Conservation (phyloP, 2,113 vertebrate species). For the Anas platyrhynchos region DNA sequence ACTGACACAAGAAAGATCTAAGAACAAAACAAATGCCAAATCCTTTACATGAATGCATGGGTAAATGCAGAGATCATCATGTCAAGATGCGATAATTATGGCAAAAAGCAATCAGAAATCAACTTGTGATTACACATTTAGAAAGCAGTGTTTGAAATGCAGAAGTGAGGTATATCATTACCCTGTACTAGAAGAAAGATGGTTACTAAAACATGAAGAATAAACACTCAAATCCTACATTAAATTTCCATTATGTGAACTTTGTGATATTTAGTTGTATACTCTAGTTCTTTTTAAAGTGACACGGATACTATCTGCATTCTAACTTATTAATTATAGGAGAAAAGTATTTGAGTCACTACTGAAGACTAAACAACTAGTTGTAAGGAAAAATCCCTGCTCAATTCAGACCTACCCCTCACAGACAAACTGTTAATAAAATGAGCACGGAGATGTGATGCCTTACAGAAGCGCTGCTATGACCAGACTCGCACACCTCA, state of each 20-base stretch:
- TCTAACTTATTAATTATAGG: neutral
- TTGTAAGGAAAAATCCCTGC: neutral
- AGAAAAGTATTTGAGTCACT: neutral
- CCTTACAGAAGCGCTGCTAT: neutral
- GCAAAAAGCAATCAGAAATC: neutral
- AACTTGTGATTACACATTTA: neutral
- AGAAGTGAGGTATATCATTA: neutral
- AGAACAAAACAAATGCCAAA: neutral
- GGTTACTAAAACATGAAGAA: neutral
- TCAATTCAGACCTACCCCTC: neutral
- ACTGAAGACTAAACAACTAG: neutral
- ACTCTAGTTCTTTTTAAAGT: neutral
- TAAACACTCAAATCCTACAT: neutral
- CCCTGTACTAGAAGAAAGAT: neutral
- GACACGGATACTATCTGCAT: neutral
- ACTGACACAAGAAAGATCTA: slow-evolving; percentile 91
- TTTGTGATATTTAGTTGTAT: neutral
- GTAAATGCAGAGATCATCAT: neutral
- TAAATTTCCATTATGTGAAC: neutral
- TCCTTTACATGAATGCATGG: neutral
- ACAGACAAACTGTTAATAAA: neutral
- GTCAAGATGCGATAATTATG: neutral
- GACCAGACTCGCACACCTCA: neutral
- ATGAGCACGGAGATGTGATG: neutral
- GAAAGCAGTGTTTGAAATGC: neutral